Evolutionary conservation across 2,888 invertebrate species (phyloP).

Genomic region (Exocentrus adspersus): DNA sequence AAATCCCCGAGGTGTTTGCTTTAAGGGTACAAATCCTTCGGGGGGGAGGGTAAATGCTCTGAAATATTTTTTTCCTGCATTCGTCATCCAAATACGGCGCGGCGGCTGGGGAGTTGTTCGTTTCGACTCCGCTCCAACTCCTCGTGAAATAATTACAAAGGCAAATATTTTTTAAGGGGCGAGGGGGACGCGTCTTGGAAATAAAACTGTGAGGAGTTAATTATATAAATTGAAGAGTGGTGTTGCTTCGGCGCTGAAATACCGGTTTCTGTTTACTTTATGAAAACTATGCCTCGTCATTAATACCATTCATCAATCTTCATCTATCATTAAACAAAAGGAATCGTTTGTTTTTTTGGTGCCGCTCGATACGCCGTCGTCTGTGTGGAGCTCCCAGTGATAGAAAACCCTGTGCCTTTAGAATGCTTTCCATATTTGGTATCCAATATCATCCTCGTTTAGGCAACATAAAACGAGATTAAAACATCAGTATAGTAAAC

Average conservation of each 20-base stretch:
- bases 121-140: too few relatives aligned
- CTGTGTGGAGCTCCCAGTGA: neutral
- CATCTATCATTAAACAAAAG: conserved; percentile 1
- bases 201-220: neutral
- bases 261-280: neutral
- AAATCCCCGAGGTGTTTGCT: conserved; percentile 37
- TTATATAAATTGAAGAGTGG: neutral
- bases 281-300: neutral
- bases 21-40: conserved; percentile 38
- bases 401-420: neutral
- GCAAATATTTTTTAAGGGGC: neutral
- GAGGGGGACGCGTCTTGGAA: too few relatives aligned
- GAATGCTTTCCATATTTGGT: too few relatives aligned
- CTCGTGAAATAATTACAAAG: conserved; percentile 6
- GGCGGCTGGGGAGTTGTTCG: conserved; percentile 30
- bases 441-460: too few relatives aligned
- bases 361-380: neutral
- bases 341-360: neutral
- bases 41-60: conserved; percentile 29
- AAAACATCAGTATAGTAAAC: neutral
- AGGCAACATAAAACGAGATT: neutral
- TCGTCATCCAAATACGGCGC: conserved; percentile 23
- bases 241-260: neutral
- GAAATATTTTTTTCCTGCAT: conserved; percentile 27
- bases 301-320: neutral